Evolutionary conservation across 1,140 invertebrate genomes (phyloP).

Genomic region (Conopomorpha cramerella): DNA sequence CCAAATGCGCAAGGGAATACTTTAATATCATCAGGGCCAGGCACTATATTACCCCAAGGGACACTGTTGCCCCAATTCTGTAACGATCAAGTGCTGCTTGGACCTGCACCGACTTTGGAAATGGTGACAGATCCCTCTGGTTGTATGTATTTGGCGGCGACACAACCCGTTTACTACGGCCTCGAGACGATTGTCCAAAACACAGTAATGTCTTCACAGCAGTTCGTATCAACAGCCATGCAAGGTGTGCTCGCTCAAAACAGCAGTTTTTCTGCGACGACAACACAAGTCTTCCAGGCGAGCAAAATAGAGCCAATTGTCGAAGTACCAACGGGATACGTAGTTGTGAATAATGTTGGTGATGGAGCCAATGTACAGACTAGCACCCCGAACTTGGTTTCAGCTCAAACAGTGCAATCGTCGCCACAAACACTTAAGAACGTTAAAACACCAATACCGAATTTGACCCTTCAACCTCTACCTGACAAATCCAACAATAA

Average conservation of each 20-base stretch:
- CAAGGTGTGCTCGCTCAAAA: constrained; percentile 76
- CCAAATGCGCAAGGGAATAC: constrained; percentile 53
- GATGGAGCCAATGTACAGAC: constrained; percentile 37
- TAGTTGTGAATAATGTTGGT: constrained; percentile 70
- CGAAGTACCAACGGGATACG: constrained; percentile 71
- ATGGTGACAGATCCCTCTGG: constrained; percentile 71
- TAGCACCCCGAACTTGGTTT: constrained; percentile 36
- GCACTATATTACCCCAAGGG: constrained; percentile 63
- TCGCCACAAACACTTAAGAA: constrained; percentile 38
- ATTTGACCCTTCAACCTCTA: constrained; percentile 53
- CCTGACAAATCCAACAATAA: constrained; percentile 40
- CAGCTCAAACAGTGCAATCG: constrained; percentile 41
- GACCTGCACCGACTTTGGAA: constrained; percentile 69
- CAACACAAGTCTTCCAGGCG: constrained; percentile 81
- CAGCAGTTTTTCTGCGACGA: constrained; percentile 78
- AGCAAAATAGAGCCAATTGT: constrained; percentile 81
- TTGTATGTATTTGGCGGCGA: constrained; percentile 68
- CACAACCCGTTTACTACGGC: constrained; percentile 78
- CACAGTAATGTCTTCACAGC: constrained; percentile 83
- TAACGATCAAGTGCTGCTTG: constrained; percentile 67
- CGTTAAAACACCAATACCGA: constrained; percentile 43
- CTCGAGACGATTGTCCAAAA: constrained; percentile 84
- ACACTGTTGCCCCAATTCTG: constrained; percentile 69
- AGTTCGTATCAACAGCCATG: constrained; percentile 76
- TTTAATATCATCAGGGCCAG: constrained; percentile 39